A percentile compares a stretch with the other conserved stretches of the same genome.
phyloP scores from a whole-genome alignment of 2,888 invertebrate species.

The Cheiracanthium punctorium region DNA sequence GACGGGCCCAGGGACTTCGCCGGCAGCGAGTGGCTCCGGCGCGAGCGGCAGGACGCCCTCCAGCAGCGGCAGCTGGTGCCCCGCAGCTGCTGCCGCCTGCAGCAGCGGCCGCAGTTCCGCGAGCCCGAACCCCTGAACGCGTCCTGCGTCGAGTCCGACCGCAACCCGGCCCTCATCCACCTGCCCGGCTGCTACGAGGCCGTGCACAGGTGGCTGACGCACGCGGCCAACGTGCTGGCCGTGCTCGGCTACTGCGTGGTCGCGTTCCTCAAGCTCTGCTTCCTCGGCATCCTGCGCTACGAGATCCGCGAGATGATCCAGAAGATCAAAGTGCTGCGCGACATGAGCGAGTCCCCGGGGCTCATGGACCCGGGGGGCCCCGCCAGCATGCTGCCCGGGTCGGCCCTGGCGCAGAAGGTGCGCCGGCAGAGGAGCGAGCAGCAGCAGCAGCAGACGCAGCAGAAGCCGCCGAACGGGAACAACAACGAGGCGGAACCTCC shows the following conservation, averaged over 20 bases:
- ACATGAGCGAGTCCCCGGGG: conserved; percentile 79
- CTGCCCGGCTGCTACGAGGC: conserved; percentile 83
- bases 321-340: conserved; percentile 87
- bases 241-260: conserved; percentile 90
- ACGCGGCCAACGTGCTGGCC: conserved; percentile 86
- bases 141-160: conserved; percentile 63
- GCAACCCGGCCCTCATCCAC: conserved; percentile 49
- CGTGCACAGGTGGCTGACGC: conserved; percentile 84
- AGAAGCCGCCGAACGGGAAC: conserved; percentile 75
- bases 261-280: conserved; percentile 91
- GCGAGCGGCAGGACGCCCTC: conserved; percentile 37
- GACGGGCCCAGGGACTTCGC: conserved; percentile 79
- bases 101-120: conserved; percentile 78
- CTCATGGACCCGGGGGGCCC: conserved; percentile 44
- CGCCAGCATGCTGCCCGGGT: conserved; percentile 44
- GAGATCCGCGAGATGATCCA: conserved; percentile 94
- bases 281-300: conserved; percentile 89
- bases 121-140: conserved; percentile 51
- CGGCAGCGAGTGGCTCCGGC: conserved; percentile 65
- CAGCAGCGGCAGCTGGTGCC: conserved; percentile 68
- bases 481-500: conserved; percentile 71
- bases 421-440: conserved; percentile 77
- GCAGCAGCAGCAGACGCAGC: conserved; percentile 79
- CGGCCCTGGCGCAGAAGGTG: conserved; percentile 48
- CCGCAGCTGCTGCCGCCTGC: conserved; percentile 75